These are phyloP conservation scores for Clamator glandarius DNA, from an alignment of 2,797 vertebrate species.

Conservation along the genomic window DNA sequence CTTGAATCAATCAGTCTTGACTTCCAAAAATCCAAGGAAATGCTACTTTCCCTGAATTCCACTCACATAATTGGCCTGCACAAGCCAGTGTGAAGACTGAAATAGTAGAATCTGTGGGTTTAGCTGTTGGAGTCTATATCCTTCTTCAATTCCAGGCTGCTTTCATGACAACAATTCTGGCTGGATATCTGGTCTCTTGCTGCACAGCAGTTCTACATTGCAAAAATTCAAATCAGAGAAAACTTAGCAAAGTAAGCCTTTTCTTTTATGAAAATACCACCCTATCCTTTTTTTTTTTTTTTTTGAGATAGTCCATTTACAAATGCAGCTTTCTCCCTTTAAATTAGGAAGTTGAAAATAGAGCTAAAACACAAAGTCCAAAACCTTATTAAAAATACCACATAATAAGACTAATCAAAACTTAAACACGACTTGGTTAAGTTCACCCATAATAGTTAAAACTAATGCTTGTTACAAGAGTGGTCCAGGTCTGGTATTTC, in stretches of 20 bases:
- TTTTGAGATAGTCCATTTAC: not conserved
- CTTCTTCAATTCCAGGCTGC: not conserved
- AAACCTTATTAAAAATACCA: not conserved
- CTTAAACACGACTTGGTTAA: not conserved
- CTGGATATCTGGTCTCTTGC: not conserved
- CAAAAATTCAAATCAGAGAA: not conserved
- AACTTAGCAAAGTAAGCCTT: not conserved
- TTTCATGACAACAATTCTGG: not conserved
- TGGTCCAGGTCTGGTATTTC: not conserved
- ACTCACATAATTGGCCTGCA: not conserved
- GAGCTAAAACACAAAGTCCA: not conserved
- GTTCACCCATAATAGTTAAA: not conserved
- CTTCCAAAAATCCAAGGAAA: not conserved
- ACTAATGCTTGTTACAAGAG: too few species aligned
- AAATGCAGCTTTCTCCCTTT: not conserved
- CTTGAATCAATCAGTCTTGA: not conserved
- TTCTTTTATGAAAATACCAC: not conserved
- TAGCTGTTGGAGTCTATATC: not conserved
- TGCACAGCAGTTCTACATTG: not conserved
- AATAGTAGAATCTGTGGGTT: not conserved
- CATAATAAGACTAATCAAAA: not conserved
- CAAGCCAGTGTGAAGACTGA: not conserved
- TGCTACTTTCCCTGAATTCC: not conserved
- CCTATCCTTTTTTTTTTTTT: too few species aligned
- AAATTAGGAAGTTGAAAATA: not conserved